phyloP scores from a whole-genome alignment of 1,140 invertebrate genomes.

The Euwallacea fornicatus region DNA sequence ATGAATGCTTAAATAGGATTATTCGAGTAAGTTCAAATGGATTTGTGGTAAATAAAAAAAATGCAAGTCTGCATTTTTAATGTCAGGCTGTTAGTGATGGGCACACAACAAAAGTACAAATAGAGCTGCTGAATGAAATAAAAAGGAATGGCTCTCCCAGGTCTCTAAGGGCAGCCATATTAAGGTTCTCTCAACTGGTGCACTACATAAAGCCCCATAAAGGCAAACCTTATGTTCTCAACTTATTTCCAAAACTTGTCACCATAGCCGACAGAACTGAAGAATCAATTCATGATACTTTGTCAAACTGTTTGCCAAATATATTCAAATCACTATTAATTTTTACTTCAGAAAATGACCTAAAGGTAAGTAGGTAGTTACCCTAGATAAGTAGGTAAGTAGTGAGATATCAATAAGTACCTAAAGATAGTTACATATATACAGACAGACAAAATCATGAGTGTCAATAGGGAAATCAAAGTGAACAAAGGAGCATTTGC shows the following conservation, averaged over 20 bases:
- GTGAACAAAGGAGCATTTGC: too few relatives aligned
- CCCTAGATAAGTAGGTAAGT: too few relatives aligned
- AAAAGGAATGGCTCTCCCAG: slow-evolving; percentile 74
- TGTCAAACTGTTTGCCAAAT: slow-evolving; percentile 66
- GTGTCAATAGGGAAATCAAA: too few relatives aligned
- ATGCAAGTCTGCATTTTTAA: neutral
- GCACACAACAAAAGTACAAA: slow-evolving; percentile 71
- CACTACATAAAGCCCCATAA: slow-evolving; percentile 71
- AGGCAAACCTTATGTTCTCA: slow-evolving; percentile 74
- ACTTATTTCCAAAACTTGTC: slow-evolving; percentile 70
- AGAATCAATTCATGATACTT: slow-evolving; percentile 73
- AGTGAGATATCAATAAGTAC: too few relatives aligned
- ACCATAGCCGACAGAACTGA: slow-evolving; percentile 69
- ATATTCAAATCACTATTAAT: slow-evolving; percentile 71
- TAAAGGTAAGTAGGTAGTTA: slow-evolving; percentile 60
- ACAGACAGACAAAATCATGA: too few relatives aligned
- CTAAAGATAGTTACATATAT: too few relatives aligned
- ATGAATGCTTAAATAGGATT: slow-evolving; percentile 79
- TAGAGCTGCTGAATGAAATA: slow-evolving; percentile 79
- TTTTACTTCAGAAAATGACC: slow-evolving; percentile 75
- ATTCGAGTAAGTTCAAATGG: slow-evolving; percentile 64
- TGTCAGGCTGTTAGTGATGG: slow-evolving; percentile 52
- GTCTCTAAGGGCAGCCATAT: slow-evolving; percentile 70
- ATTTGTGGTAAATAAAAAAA: neutral
- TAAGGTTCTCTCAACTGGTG: slow-evolving; percentile 74